Evolutionary conservation across 2,113 vertebrate genomes (phyloP).

Genomic region (Macquaria ambigua): DNA sequence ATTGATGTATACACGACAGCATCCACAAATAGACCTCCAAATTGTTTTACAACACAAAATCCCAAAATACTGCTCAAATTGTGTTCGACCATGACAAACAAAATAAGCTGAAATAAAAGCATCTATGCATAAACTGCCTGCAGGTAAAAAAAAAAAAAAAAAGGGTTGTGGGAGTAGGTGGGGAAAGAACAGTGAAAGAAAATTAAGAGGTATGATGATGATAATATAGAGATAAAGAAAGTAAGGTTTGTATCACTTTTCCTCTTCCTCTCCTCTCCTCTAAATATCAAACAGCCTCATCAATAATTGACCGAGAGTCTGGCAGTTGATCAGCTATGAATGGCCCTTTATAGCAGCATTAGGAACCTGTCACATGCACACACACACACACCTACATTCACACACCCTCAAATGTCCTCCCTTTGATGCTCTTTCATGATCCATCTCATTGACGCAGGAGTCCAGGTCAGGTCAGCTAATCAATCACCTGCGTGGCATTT

Average conservation of each 20-base stretch:
- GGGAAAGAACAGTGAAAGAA: neutral
- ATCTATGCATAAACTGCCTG: neutral
- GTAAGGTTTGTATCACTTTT: neutral
- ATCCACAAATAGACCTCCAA: constrained; percentile 10
- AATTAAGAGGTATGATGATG: neutral
- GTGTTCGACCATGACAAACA: neutral
- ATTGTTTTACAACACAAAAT: neutral
- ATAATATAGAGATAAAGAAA: neutral
- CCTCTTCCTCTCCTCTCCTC: neutral
- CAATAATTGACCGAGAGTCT: constrained; percentile 55
- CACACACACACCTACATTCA: constrained; percentile 7
- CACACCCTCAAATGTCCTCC: constrained; percentile 19
- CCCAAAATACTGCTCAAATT: neutral
- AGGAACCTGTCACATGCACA: constrained; percentile 32
- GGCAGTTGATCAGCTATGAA: constrained; percentile 56
- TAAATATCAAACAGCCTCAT: constrained; percentile 63
- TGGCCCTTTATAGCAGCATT: constrained; percentile 53
- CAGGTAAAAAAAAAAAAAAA: constrained; percentile 2
- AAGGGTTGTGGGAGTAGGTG: neutral
- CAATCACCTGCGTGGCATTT: constrained; percentile 79
- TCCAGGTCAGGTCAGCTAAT: constrained; percentile 74
- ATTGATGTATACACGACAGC: neutral
- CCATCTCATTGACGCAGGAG: constrained; percentile 70
- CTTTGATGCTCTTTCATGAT: constrained; percentile 79
- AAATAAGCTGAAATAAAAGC: constrained; percentile 4